Conservation (phyloP, 2,888 invertebrate species). For the Phengaris arion region DNA sequence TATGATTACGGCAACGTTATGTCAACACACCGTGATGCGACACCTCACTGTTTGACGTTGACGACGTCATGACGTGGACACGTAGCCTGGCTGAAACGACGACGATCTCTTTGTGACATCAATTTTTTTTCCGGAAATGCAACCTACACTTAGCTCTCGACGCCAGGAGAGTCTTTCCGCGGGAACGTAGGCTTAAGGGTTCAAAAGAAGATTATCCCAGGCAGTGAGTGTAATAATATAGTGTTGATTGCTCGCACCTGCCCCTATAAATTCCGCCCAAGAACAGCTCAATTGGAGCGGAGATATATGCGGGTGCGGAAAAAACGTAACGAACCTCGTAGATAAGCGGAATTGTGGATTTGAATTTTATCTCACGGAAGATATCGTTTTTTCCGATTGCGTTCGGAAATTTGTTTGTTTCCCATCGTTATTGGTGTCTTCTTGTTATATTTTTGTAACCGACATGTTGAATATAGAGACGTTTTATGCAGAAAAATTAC, state of each 20-base stretch:
- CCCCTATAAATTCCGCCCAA: conserved; percentile 62
- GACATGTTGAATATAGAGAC: neutral
- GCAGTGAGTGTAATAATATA: conserved; percentile 30
- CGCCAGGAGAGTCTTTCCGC: too few species aligned
- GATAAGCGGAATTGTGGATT: conserved; percentile 40
- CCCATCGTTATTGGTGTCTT: neutral
- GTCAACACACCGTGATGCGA: too few species aligned
- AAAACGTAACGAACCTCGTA: conserved; percentile 50
- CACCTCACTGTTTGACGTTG: too few species aligned
- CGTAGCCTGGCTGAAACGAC: too few species aligned
- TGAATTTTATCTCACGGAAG: conserved; percentile 36
- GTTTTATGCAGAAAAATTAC: too few species aligned
- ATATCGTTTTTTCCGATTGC: conserved; percentile 28
- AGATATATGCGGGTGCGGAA: conserved; percentile 66
- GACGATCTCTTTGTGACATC: too few species aligned
- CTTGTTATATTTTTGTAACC: neutral
- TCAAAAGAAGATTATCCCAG: neutral
- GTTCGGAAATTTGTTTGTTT: conserved; percentile 27
- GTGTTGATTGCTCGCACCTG: conserved; percentile 37
- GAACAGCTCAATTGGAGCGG: conserved; percentile 74
- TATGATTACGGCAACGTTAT: too few species aligned
- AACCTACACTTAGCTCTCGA: too few species aligned
- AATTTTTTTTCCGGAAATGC: too few species aligned
- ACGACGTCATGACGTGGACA: too few species aligned
- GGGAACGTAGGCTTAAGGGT: neutral